Percentiles rank a stretch among this genome's conserved stretches.
These are phyloP conservation scores for Syngnathus floridae DNA, from an alignment of 2,113 vertebrate genomes.

Conservation along the genomic window DNA sequence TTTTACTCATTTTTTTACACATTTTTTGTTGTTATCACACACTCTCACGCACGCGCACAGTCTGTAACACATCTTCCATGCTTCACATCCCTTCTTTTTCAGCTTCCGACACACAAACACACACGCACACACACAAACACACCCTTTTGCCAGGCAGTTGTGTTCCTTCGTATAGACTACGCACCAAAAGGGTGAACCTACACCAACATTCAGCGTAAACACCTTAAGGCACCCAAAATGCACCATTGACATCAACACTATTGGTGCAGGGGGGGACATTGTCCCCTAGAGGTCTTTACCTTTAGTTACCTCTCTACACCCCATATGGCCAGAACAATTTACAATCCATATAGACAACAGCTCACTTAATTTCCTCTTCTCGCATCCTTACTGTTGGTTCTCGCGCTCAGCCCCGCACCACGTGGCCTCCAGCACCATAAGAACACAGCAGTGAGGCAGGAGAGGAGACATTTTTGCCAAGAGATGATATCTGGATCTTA, in stretches of 20 bases:
- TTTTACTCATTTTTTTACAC: conserved; percentile 27
- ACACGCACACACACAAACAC: conserved; percentile 14
- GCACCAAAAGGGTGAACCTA: conserved; percentile 58
- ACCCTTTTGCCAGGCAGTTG: conserved; percentile 68
- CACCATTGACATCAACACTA: conserved; percentile 60
- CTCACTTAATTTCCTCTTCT: conserved; percentile 27
- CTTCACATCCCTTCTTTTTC: conserved; percentile 34
- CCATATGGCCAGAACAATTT: conserved; percentile 40
- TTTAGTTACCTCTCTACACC: conserved; percentile 22
- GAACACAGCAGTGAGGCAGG: conserved; percentile 26
- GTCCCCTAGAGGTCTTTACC: conserved; percentile 29
- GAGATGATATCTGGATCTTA: conserved; percentile 47
- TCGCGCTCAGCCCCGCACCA: background rate
- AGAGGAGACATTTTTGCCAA: conserved; percentile 16
- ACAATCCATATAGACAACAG: conserved; percentile 49
- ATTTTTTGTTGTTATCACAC: no score
- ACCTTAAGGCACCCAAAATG: conserved; percentile 80
- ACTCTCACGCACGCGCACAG: background rate
- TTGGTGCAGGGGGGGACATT: conserved; percentile 41
- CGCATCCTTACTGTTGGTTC: conserved; percentile 30
- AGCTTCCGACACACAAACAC: conserved; percentile 38
- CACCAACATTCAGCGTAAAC: conserved; percentile 64
- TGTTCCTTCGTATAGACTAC: conserved; percentile 66
- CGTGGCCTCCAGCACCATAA: background rate
- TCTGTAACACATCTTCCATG: conserved; percentile 59